Conservation (phyloP, 2,797 vertebrate species). For the Harpagifer antarcticus region DNA sequence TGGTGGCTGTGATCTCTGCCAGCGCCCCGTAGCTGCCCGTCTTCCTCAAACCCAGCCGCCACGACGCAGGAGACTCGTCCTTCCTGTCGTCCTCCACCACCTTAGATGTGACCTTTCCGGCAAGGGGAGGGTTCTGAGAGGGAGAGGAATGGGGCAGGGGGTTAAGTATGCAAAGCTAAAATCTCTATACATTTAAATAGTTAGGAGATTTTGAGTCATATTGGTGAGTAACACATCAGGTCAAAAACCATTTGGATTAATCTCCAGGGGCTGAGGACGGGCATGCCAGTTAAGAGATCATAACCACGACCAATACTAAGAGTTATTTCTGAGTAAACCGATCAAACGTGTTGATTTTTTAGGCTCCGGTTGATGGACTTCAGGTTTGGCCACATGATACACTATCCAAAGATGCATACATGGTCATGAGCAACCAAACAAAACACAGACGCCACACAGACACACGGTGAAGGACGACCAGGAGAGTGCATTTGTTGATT, state of each 20-base stretch:
- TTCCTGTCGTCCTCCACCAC: constrained; percentile 93
- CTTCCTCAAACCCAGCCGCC: constrained; percentile 95
- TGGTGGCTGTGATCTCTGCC: constrained; percentile 96
- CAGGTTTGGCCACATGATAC: constrained; percentile 4
- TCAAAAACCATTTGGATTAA: constrained; percentile 41
- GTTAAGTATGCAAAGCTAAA: neutral
- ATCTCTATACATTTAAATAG: neutral
- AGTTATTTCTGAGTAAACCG: neutral
- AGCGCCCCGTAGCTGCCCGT: constrained; percentile 98
- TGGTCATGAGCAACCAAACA: constrained; percentile 25
- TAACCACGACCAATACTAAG: neutral
- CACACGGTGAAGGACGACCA: constrained; percentile 44
- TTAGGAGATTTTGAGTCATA: constrained; percentile 33
- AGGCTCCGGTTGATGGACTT: neutral
- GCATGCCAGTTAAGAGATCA: constrained; percentile 57
- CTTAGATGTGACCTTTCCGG: constrained; percentile 90
- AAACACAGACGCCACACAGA: constrained; percentile 58
- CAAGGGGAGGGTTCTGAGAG: constrained; percentile 69
- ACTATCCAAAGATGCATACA: constrained; percentile 18
- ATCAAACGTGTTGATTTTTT: constrained; percentile 25
- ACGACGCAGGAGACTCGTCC: constrained; percentile 97
- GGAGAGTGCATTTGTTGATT: constrained; percentile 37
- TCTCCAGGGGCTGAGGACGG: constrained; percentile 15
- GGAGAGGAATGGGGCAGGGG: neutral
- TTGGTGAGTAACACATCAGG: constrained; percentile 44